Conservation (phyloP, 2,113 vertebrate species). For the Stercorarius parasiticus region DNA sequence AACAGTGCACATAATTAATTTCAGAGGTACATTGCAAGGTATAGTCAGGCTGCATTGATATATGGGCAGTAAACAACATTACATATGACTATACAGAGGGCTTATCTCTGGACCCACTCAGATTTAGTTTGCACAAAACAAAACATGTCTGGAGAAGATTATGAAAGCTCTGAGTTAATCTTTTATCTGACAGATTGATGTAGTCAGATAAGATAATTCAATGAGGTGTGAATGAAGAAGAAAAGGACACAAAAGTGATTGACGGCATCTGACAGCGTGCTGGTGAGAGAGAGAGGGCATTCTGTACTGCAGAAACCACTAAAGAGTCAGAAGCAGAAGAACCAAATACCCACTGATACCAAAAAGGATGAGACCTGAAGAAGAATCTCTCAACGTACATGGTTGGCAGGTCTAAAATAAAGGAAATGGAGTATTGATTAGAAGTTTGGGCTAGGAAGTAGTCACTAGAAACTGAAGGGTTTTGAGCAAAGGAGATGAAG, state of each 20-base stretch:
- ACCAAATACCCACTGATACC: not conserved
- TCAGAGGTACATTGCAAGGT: not conserved
- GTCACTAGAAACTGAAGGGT: not conserved
- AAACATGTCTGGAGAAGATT: not conserved
- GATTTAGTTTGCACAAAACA: not conserved
- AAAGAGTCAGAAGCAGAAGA: not conserved
- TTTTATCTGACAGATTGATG: conserved; percentile 22
- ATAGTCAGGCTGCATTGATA: not conserved
- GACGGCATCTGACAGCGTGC: not conserved
- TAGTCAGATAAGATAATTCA: not conserved
- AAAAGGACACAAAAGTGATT: not conserved
- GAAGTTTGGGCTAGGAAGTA: not conserved
- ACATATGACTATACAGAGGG: not conserved
- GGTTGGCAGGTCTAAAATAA: not conserved
- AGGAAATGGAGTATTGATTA: not conserved
- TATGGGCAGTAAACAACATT: not conserved
- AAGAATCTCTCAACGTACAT: not conserved
- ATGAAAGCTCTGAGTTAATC: not conserved
- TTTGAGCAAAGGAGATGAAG: not conserved
- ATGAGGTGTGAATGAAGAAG: not conserved
- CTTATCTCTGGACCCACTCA: not conserved
- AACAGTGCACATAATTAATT: not conserved
- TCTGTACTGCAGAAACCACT: not conserved
- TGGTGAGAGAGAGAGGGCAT: not conserved
- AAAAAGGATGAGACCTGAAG: not conserved